phyloP scores from a whole-genome alignment of 2,113 vertebrate genomes.

The Nicator chloris region DNA sequence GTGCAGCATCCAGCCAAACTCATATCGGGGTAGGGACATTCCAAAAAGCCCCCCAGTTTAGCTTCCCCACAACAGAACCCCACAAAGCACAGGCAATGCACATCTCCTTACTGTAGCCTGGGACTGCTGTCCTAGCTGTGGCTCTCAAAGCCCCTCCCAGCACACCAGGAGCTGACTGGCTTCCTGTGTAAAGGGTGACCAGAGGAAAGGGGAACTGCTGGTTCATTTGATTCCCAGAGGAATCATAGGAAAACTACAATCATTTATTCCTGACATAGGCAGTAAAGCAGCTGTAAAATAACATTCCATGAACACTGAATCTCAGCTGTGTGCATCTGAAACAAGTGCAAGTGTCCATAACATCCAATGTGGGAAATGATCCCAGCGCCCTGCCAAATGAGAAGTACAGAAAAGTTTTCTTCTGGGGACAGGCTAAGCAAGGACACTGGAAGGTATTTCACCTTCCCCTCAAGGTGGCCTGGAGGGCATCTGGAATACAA shows the following conservation, averaged over 20 bases:
- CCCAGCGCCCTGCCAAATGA: neutral
- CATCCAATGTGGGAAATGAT: neutral
- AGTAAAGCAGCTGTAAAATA: neutral
- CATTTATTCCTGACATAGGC: rapidly evolving
- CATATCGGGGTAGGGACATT: rapidly evolving
- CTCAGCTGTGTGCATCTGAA: rapidly evolving
- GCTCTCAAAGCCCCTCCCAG: neutral
- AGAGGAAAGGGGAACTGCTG: neutral
- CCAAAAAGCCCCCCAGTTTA: rapidly evolving
- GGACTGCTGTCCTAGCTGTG: neutral
- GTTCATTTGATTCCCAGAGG: neutral
- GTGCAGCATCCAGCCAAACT: neutral
- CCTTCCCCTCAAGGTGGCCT: neutral
- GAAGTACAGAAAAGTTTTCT: neutral
- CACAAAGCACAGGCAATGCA: neutral
- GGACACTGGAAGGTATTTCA: neutral
- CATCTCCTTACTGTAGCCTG: neutral
- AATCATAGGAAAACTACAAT: neutral
- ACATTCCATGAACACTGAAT: rapidly evolving
- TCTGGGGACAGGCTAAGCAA: neutral
- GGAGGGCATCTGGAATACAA: neutral
- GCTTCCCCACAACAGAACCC: neutral
- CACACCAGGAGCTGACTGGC: neutral
- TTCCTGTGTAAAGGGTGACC: neutral
- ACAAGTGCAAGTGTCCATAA: rapidly evolving